Evolutionary conservation across 2,113 vertebrate genomes (phyloP).

Genomic region (Clarias magur): DNA sequence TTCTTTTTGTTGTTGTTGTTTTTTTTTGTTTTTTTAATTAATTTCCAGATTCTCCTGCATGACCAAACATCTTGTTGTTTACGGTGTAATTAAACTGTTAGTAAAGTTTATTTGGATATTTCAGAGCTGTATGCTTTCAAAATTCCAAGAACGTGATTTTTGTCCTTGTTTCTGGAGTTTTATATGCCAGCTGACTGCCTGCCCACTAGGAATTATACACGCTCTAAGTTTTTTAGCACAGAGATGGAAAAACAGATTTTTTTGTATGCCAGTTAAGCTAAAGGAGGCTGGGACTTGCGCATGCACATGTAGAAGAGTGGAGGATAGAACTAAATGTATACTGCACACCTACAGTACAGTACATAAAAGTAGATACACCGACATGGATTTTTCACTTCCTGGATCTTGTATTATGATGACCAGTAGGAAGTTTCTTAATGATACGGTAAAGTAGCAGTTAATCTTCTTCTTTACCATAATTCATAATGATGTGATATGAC

Average conservation of each 20-base stretch:
- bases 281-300: background rate
- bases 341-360: no score
- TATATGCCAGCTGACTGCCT: conserved; percentile 4
- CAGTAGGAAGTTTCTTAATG: background rate
- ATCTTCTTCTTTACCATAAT: background rate
- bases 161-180: conserved; percentile 2
- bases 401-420: background rate
- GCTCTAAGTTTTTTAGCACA: background rate
- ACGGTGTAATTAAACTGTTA: background rate
- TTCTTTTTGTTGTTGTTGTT: background rate
- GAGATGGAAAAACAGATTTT: background rate
- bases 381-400: background rate
- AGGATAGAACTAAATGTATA: background rate
- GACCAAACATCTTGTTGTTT: background rate
- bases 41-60: background rate
- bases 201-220: background rate
- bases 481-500: background rate
- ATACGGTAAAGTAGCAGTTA: background rate
- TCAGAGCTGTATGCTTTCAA: background rate
- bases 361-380: background rate
- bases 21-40: background rate
- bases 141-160: conserved; percentile 13
- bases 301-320: background rate
- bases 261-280: background rate
- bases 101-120: conserved; percentile 23